Percentiles rank a stretch among this genome's conserved stretches.
Conservation (phyloP, 2,797 vertebrate species). For the Chrysocyon brachyurus region DNA sequence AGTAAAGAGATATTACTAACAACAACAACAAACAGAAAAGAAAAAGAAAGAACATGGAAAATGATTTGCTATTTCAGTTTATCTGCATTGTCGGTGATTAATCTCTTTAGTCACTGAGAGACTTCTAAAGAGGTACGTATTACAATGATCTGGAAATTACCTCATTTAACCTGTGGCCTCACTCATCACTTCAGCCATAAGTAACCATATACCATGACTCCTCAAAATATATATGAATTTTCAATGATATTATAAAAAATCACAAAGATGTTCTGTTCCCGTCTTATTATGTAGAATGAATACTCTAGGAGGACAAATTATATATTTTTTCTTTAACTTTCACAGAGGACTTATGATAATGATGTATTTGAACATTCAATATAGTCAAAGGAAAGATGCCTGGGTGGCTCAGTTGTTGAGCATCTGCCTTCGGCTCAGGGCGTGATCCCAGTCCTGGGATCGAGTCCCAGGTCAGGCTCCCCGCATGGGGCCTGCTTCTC, state of each 20-base stretch:
- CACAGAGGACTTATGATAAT: neutral
- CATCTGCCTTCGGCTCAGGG: no score
- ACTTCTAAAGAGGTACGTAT: neutral
- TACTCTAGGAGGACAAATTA: neutral
- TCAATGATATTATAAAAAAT: neutral
- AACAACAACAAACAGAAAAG: neutral
- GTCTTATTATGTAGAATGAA: neutral
- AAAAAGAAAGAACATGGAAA: neutral
- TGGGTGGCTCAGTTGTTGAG: no score
- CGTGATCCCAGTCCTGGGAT: no score
- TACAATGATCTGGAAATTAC: neutral
- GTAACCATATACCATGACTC: neutral
- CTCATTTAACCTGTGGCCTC: neutral
- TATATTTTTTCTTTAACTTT: constrained; percentile 23
- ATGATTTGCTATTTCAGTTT: constrained; percentile 14
- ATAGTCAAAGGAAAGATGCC: neutral
- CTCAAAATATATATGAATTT: neutral
- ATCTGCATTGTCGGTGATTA: neutral
- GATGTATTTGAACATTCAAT: constrained; percentile 25
- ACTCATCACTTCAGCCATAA: neutral
- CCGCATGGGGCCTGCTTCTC: no score
- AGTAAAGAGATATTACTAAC: neutral
- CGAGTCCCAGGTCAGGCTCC: no score
- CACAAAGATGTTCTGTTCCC: neutral
- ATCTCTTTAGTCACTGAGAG: constrained; percentile 12